Evolutionary conservation across 2,888 invertebrate genomes (phyloP), one percentile per base, ranked within the genome.

Genomic region (Calliphora vomitoria): DNA sequence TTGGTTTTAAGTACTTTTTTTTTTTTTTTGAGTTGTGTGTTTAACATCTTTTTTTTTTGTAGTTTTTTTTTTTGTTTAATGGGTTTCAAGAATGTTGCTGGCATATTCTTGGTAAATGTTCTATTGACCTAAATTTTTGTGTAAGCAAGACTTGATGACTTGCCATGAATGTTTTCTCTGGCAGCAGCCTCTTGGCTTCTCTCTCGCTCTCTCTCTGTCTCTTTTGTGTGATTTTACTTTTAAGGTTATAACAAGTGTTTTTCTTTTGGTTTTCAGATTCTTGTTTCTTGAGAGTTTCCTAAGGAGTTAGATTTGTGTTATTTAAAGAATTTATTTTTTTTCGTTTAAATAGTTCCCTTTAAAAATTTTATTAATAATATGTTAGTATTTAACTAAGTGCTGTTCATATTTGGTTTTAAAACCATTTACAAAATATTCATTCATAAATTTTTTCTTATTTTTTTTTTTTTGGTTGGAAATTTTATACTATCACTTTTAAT

Each of bases 51-150:
- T 25, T 25, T 25, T 25, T 64, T 38, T 60, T 69, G n/a, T n/a
- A n/a, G n/a, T 58, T 31, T 69, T 25, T 4, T 58, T n/a, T 25
- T 35, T 71, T 25, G n/a, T 18, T n/a, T 44, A 44, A 44, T 44
- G 44, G 44, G 44, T 13, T 44, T 44, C 8, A 62, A 47, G 44
- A 62, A 41, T 71, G 58, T 44, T 68, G 41, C 11, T 31, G 18
- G 11, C 8, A 18, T 66, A 20, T 60, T 68, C 66, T 58, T 66
- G 13, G 74, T 85, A 50, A 80, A 76, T 81, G 75, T 85, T 81
- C 81, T 85, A 76, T 82, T 82, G 81, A 82, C 81, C 76, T 75
- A 82, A 64, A 72, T 85, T 69, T 62, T 76, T 25, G 41, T 58
- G 55, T 69, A 60, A 18, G 41, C 35, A 35, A 68, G 41, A 31